These are phyloP conservation scores for Deroptyus accipitrinus DNA, from an alignment of 2,113 vertebrate species.

Conservation along the genomic window DNA sequence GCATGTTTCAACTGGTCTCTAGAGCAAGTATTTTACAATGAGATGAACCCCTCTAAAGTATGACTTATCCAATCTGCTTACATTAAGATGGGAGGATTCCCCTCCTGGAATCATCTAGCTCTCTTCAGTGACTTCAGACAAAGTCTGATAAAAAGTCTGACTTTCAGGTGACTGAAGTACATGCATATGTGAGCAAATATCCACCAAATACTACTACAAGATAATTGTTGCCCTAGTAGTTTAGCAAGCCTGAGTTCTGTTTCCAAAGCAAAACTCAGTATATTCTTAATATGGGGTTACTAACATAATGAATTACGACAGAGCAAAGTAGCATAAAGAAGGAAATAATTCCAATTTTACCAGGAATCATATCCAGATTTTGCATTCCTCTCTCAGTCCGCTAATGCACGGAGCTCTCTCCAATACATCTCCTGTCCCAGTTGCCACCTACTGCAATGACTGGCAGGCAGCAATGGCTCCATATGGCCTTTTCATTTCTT, in stretches of 20 bases:
- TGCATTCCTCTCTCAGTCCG: neutral
- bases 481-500: conserved; percentile 59
- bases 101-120: neutral
- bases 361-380: neutral
- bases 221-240: neutral
- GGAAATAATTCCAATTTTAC: neutral
- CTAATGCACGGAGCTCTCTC: neutral
- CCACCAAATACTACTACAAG: neutral
- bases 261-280: neutral
- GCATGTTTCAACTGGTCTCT: neutral
- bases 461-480: conserved; percentile 49
- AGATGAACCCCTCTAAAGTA: neutral
- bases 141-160: neutral
- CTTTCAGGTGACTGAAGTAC: neutral
- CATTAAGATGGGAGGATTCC: neutral
- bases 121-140: neutral
- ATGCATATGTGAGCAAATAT: neutral
- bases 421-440: neutral
- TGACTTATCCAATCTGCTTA: neutral
- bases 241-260: neutral
- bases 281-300: neutral
- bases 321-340: neutral
- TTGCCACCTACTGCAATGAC: conserved; percentile 50
- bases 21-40: neutral
- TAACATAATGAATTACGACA: neutral